Evolutionary conservation across 2,113 vertebrate species (phyloP), one percentile per base, ranked within the genome.

Genomic region (Zingel zingel): DNA sequence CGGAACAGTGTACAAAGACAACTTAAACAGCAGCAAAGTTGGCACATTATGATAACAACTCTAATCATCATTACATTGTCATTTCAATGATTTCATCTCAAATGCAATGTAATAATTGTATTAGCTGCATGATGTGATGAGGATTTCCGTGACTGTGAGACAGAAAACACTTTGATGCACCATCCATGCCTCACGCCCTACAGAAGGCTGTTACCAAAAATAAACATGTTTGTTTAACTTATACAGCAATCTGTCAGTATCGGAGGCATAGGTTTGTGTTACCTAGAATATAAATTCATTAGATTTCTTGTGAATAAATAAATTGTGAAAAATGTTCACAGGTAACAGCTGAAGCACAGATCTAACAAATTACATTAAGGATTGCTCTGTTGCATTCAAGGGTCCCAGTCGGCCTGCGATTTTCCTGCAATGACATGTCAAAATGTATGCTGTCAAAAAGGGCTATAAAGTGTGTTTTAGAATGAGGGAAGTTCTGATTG

Each of bases 41-140:
- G 15, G 9, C 21, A 13, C 33, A 45, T 50, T 51, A 51, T 51
- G 53, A 62, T 80, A 56, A 67, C 36, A 39, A 23, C 4, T 66
- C 33, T 33, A 67, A 79, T 75, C 70, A 25, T 23, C 13, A 74
- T n/a, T 51, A 4, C 30, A 30, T 30, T 30, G 54, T 48, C 13
- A 58, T 78, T 74, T 81, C 25, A 64, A 64, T 45, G 43, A 82
- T 79, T 80, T 74, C 50, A 66, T 81, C 39, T 74, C 27, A 30
- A 50, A 27, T 56, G 45, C 67, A 58, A 61, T 81, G 51, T 51
- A 72, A 69, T 76, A 85, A 85, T 53, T 81, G 47, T 51, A 83
- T 87, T 68, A 69, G 68, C 66, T 72, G 50, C 48, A 62, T 67
- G 50, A 79, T 81, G 36, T 61, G 61, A 77, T 72, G n/a, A 77